These are phyloP conservation scores for Eremophila alpestris DNA, from an alignment of 2,797 vertebrate species.

Conservation along the genomic window DNA sequence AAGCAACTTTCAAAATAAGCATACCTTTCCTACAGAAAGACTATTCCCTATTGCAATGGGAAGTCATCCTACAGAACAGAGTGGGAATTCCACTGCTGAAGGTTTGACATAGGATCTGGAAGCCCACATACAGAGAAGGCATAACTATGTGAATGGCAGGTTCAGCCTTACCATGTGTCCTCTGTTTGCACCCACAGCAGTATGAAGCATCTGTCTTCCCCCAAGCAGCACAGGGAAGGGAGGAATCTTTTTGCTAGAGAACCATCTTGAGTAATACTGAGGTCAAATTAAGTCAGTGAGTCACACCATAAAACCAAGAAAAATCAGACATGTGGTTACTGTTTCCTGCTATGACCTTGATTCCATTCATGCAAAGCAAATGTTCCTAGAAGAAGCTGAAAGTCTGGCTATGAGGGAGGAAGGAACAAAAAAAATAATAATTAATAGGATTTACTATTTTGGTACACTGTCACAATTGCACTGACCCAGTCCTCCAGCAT, in stretches of 20 bases:
- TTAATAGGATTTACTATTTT: background rate
- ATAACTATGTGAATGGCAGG: background rate
- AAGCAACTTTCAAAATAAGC: background rate
- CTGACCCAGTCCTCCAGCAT: background rate
- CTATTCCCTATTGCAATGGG: background rate
- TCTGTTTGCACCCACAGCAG: background rate
- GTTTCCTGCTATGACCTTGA: background rate
- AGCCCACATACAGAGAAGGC: background rate
- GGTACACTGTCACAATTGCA: background rate
- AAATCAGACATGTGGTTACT: background rate
- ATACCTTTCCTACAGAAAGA: background rate
- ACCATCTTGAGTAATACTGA: background rate
- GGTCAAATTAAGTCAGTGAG: constrained; percentile 49
- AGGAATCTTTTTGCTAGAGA: background rate
- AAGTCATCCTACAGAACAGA: background rate
- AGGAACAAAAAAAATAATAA: background rate
- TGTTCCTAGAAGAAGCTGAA: constrained; percentile 27
- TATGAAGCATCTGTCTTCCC: background rate
- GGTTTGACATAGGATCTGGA: background rate
- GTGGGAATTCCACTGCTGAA: background rate
- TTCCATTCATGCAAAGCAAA: constrained; percentile 31
- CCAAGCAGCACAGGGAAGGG: background rate
- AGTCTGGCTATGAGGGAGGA: background rate
- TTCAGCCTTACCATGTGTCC: background rate
- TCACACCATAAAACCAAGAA: background rate